A percentile compares a stretch with the other conserved stretches of the same genome.
Conservation (phyloP, 2,888 invertebrate species). For the Pantelozetes paolii region DNA sequence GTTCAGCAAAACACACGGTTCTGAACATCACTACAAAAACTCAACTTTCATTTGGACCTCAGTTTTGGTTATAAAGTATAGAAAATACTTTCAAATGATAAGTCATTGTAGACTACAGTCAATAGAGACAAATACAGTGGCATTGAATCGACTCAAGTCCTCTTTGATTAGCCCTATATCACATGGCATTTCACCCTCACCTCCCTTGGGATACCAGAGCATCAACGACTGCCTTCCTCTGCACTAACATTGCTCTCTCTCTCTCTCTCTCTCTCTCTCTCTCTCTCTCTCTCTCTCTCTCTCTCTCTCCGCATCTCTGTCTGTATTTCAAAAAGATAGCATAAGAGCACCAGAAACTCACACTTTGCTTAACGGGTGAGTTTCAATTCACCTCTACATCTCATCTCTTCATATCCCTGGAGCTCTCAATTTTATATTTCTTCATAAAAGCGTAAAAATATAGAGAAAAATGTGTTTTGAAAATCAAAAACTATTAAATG, state of each 20-base stretch:
- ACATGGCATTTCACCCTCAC: slow-evolving; percentile 12
- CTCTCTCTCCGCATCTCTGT: background rate
- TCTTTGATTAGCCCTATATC: slow-evolving; percentile 30
- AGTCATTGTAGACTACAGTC: background rate
- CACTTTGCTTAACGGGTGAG: slow-evolving; percentile 1
- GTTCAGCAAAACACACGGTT: background rate
- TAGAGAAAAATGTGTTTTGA: background rate
- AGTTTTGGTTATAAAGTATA: background rate
- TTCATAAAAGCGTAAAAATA: slow-evolving; percentile 9
- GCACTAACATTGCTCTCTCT: background rate
- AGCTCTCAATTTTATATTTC: slow-evolving; percentile 5
- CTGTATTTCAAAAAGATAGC: background rate
- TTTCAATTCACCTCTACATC: background rate
- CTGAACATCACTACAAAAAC: background rate
- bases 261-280: background rate
- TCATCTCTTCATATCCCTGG: background rate
- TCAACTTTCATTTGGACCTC: background rate
- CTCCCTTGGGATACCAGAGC: background rate
- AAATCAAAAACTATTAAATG: background rate
- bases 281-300: background rate
- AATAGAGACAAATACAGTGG: slow-evolving; percentile 21
- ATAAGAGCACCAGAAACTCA: background rate
- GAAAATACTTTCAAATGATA: background rate
- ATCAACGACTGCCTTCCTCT: background rate
- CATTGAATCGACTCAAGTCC: slow-evolving; percentile 4